phyloP scores from a whole-genome alignment of 2,113 vertebrate genomes.

The Onychostoma macrolepis region DNA sequence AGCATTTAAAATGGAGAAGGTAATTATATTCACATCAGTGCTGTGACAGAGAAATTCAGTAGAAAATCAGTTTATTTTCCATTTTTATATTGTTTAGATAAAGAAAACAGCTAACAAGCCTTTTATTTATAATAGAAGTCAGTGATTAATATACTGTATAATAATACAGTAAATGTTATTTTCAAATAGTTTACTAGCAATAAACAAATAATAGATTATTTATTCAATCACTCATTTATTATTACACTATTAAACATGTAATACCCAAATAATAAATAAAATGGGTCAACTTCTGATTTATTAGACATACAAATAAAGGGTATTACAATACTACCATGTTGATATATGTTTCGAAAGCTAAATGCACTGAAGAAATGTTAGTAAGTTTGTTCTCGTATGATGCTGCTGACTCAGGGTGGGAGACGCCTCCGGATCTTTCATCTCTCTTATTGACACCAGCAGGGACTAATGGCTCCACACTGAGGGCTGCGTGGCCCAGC shows the following conservation, averaged over 20 bases:
- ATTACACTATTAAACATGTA: neutral
- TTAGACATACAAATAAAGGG: neutral
- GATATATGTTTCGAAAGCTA: neutral
- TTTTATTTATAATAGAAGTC: neutral
- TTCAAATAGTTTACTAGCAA: neutral
- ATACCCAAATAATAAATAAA: neutral
- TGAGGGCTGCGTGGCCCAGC: constrained; percentile 77
- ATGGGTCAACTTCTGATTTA: neutral
- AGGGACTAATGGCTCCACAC: constrained; percentile 79
- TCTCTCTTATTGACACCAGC: constrained; percentile 72
- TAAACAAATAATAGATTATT: neutral
- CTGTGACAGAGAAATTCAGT: neutral
- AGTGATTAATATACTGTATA: neutral
- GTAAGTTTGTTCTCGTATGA: neutral
- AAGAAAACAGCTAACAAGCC: too few species aligned
- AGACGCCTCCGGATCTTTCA: constrained; percentile 64
- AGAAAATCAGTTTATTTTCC: neutral
- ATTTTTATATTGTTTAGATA: too few species aligned
- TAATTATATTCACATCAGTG: neutral
- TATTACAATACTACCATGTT: neutral
- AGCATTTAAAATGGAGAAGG: neutral
- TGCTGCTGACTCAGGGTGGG: constrained; percentile 52
- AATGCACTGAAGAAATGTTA: neutral
- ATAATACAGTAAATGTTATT: neutral
- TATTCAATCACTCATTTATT: neutral